Conservation (phyloP, 1,140 invertebrate genomes). For the Eriosoma lanigerum region DNA sequence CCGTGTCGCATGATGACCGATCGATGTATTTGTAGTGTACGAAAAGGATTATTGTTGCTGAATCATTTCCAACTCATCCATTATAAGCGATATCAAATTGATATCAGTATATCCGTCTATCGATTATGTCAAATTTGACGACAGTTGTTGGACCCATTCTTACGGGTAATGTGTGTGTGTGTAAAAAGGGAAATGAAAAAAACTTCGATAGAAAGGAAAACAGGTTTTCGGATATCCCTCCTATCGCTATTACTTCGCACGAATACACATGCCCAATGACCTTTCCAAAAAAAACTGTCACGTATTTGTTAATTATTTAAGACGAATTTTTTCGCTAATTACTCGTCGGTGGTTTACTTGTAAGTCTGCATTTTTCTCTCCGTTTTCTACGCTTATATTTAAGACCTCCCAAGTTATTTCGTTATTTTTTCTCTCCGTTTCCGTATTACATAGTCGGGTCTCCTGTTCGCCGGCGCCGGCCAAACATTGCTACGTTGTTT, state of each 20-base stretch:
- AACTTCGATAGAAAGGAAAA: neutral
- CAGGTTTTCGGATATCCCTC: neutral
- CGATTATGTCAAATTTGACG: neutral
- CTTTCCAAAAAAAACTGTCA: constrained; percentile 25
- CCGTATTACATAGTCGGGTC: neutral
- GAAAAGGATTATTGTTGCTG: constrained; percentile 22
- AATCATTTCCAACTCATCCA: constrained; percentile 19
- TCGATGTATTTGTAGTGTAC: too few species aligned
- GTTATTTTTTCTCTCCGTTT: neutral
- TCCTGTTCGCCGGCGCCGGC: constrained; percentile 19
- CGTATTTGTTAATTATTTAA: constrained; percentile 12
- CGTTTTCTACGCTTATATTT: constrained; percentile 3
- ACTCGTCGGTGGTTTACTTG: neutral
- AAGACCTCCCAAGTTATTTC: constrained; percentile 41
- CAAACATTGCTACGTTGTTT: neutral
- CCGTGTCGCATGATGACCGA: too few species aligned
- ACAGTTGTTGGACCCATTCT: neutral
- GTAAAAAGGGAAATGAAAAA: neutral
- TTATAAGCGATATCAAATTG: constrained; percentile 8
- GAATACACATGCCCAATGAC: neutral
- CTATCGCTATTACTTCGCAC: neutral
- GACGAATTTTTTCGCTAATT: constrained; percentile 25
- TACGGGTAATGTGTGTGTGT: too few species aligned
- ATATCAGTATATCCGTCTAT: constrained; percentile 1
- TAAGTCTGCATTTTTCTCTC: neutral